phyloP scores from a whole-genome alignment of 2,113 vertebrate genomes.

The Megalops atlanticus region DNA sequence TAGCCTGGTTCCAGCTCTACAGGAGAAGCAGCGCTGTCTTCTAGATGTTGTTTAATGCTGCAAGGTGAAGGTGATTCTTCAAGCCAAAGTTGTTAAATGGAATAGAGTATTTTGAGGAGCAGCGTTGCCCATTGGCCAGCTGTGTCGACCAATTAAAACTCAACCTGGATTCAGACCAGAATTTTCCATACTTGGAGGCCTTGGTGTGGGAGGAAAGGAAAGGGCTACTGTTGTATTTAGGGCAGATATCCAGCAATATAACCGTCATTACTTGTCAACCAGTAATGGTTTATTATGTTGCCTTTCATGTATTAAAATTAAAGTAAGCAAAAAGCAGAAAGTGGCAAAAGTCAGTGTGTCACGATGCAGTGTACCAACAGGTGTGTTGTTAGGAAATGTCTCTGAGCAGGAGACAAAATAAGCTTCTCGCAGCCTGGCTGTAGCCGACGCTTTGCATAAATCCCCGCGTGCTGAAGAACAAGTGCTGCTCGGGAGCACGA shows the following conservation, averaged over 20 bases:
- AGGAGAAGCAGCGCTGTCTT: neutral
- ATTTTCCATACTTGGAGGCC: neutral
- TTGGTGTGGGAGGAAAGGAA: neutral
- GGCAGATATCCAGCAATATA: no score
- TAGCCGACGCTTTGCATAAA: neutral
- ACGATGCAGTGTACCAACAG: neutral
- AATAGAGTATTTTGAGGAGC: neutral
- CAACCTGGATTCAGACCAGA: neutral
- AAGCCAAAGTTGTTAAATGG: neutral
- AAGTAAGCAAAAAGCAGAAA: no score
- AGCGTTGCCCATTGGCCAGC: neutral
- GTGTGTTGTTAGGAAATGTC: neutral
- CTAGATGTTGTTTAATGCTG: no score
- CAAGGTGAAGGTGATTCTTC: neutral
- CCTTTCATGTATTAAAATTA: no score
- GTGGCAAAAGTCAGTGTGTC: no score
- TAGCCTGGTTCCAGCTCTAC: neutral
- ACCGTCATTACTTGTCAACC: no score
- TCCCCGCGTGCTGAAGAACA: neutral
- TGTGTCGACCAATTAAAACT: neutral
- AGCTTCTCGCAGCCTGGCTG: neutral
- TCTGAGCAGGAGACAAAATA: neutral
- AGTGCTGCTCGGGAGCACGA: neutral
- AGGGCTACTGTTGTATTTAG: no score
- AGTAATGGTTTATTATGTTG: no score